Evolutionary conservation across 2,797 vertebrate genomes (phyloP), one percentile per base, ranked within the genome.

Genomic region (Nasua narica): DNA sequence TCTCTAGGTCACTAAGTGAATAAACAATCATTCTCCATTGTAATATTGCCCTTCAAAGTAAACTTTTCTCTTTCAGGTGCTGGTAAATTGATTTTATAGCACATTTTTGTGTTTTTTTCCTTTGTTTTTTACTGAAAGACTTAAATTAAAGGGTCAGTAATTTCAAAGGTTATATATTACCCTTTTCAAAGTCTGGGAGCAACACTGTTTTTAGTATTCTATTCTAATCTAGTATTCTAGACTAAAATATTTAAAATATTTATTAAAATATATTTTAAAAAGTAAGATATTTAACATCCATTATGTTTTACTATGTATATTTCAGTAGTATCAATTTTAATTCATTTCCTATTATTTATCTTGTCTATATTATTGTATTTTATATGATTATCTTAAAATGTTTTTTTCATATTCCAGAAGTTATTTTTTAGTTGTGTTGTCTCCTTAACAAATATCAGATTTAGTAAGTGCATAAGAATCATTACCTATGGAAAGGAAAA

Each of bases 1-100:
- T 93, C 40, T 92, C 40, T 79, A 78, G 78, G 86, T 97, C 74
- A 95, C 50, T 94, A 96, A 95, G 85, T 67, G 97, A 97, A 96
- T 84, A 58, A 95, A 89, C 56, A 96, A 54, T 91, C 35, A 77
- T 23, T 85, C n/a, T 90, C 54, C 35, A 37, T 29, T 93, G 25
- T 74, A 85, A 56, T 58, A 10, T 72, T 91, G 29, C 18, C n/a
- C 35, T 87, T 94, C 87, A 88, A 32, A 76, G 16, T 69, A 95
- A 93, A 7, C 35, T 92, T 94, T 96, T 67, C 62, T 93, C 23
- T 50, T 46, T 48, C 25, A 96, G 70, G 88, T 94, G 16, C 2
- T 85, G 37, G 48, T 37, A 97, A 95, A 85, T 58, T 94, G 46
- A 94, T 93, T 87, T 89, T 94, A 67, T 84, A 67, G 79, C 46